Conservation (phyloP, 2,888 invertebrate genomes). For the Geophilus truncorum region DNA sequence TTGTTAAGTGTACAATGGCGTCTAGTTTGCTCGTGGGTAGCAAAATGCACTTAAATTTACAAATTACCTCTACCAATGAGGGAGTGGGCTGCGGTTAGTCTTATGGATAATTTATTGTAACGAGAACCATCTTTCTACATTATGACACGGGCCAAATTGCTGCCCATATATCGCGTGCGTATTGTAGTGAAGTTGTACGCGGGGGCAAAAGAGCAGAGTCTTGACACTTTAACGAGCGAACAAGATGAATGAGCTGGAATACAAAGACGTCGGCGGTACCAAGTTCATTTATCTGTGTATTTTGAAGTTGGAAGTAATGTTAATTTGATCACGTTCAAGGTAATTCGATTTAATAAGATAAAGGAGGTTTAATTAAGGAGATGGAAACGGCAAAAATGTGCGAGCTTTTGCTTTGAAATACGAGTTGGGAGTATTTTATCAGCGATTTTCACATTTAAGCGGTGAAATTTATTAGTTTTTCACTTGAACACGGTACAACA, state of each 20-base stretch:
- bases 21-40: background rate
- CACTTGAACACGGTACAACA: no score
- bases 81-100: background rate
- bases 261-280: background rate
- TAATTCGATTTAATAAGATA: constrained; percentile 13
- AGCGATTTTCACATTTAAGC: background rate
- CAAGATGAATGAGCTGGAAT: constrained; percentile 5
- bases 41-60: constrained; percentile 16
- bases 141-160: constrained; percentile 24
- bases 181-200: background rate
- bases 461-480: no score
- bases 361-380: background rate
- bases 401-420: no score
- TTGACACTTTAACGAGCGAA: constrained; percentile 20
- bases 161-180: constrained; percentile 1
- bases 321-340: background rate
- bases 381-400: background rate
- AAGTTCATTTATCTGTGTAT: constrained; percentile 18
- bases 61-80: background rate
- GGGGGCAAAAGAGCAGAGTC: background rate
- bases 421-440: background rate
- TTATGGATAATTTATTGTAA: constrained; percentile 21
- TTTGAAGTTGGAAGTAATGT: background rate
- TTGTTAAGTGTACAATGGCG: background rate
- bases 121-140: constrained; percentile 13